Evolutionary conservation across 2,797 vertebrate species (phyloP), one percentile per base, ranked within the genome.

Genomic region (Sciaenops ocellatus): DNA sequence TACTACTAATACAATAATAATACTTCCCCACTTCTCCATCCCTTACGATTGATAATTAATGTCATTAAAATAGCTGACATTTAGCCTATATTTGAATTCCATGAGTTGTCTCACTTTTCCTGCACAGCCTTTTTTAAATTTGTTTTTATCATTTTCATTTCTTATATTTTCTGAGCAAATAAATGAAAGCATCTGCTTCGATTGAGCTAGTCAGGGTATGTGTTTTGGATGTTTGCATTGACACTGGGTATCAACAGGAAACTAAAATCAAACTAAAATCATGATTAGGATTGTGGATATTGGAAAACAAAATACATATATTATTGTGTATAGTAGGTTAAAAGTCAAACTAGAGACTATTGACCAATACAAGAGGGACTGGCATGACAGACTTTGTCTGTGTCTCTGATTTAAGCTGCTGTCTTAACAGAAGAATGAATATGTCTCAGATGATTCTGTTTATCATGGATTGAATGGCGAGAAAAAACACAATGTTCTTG

Each of bases 401-500:
- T 42, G 46, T 64, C 28, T 34, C 24, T 30, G 18, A 1, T 61
- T 75, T 52, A 63, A 55, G 30, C 30, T 71, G 16, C 61, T 52
- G 15, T 48, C 38, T 48, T 28, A 28, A 64, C 26, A 76, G 63
- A 63, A 66, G 15, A 66, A n/a, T 46, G 9, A 41, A 68, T 73
- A 16, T 82, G n/a, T 64, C 20, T 70, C 38, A n/a, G 61, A 72
- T 69, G 4, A 50, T 55, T 52, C 16, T 34, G 22, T 79, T 85
- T 59, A n/a, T 60, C 18, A 51, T 22, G 30, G 3, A 55, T 34
- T 73, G 24, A 55, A 54, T 1, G 15, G 0, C 44, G 10, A 15
- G 4, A 26, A 72, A 63, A 34, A 28, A 68, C 52, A 34, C 38
- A 61, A 38, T 75, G 48, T 60, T 73, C 10, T 61, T 69, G 8